Evolutionary conservation across 2,888 invertebrate species (phyloP).

Genomic region (Chrysolina oricalcia): DNA sequence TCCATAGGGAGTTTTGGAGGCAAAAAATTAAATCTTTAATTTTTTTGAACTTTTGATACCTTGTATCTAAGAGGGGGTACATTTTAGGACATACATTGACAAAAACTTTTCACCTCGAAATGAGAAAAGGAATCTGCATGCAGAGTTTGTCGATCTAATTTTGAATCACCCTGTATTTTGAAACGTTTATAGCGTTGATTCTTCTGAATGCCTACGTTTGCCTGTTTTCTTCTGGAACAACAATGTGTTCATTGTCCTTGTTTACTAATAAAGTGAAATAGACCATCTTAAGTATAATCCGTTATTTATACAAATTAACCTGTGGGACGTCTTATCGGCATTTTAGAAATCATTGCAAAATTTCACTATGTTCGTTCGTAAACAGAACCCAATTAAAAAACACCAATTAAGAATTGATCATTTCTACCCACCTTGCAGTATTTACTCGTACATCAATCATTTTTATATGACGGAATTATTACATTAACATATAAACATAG

Average conservation of each 20-base stretch:
- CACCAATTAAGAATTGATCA: not conserved
- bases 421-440: not conserved
- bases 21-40: too few relatives aligned
- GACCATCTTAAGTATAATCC: not conserved
- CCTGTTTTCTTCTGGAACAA: too few relatives aligned
- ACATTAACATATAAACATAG: not conserved
- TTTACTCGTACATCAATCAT: not conserved
- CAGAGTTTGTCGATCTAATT: too few relatives aligned
- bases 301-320: not conserved
- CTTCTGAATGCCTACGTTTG: too few relatives aligned
- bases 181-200: too few relatives aligned
- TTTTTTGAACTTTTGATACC: too few relatives aligned
- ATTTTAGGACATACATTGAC: too few relatives aligned
- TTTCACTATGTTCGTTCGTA: slow-evolving; percentile 18
- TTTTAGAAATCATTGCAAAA: not conserved
- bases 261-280: not conserved
- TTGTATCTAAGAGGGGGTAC: too few relatives aligned
- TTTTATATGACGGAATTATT: not conserved
- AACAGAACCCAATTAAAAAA: not conserved
- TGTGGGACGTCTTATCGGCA: not conserved
- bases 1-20: too few relatives aligned
- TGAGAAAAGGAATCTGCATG: too few relatives aligned
- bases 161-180: too few relatives aligned
- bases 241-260: not conserved
- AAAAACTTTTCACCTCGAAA: too few relatives aligned